A percentile compares a stretch with the other conserved stretches of the same genome.
These are phyloP conservation scores for Agriopis aurantiaria DNA, from an alignment of 2,888 invertebrate genomes.

Conservation along the genomic window DNA sequence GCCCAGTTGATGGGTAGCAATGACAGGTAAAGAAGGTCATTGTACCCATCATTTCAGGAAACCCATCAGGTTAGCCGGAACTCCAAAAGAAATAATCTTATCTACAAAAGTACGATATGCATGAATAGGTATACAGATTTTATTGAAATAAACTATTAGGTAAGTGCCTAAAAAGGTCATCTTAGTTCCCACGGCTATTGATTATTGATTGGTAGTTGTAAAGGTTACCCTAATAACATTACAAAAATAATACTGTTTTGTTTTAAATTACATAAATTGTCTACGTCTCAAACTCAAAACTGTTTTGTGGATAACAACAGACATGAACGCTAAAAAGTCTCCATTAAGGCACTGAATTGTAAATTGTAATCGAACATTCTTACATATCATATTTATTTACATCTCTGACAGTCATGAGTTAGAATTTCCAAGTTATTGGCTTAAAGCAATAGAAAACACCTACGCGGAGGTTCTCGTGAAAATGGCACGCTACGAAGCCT, in stretches of 20 bases:
- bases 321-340: not conserved
- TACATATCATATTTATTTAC: constrained; percentile 36
- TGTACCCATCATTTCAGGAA: not conserved
- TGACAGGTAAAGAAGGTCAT: too few species aligned
- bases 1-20: too few species aligned
- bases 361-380: constrained; percentile 25
- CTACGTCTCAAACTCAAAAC: not conserved
- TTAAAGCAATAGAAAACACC: constrained; percentile 57
- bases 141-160: not conserved
- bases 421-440: constrained; percentile 59
- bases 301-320: not conserved
- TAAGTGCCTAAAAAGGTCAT: constrained; percentile 1
- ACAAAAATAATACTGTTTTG: not conserved
- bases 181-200: not conserved
- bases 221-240: not conserved
- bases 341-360: not conserved
- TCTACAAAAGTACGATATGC: too few species aligned
- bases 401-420: constrained; percentile 42
- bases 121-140: too few species aligned
- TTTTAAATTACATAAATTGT: not conserved
- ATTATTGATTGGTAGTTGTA: not conserved
- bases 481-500: constrained; percentile 81
- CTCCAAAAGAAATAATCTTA: too few species aligned
- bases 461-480: constrained; percentile 66
- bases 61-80: not conserved